A percentile compares a stretch with the other conserved stretches of the same genome.
phyloP scores from a whole-genome alignment of 2,888 invertebrate species.

The Sphinx pinastri region DNA sequence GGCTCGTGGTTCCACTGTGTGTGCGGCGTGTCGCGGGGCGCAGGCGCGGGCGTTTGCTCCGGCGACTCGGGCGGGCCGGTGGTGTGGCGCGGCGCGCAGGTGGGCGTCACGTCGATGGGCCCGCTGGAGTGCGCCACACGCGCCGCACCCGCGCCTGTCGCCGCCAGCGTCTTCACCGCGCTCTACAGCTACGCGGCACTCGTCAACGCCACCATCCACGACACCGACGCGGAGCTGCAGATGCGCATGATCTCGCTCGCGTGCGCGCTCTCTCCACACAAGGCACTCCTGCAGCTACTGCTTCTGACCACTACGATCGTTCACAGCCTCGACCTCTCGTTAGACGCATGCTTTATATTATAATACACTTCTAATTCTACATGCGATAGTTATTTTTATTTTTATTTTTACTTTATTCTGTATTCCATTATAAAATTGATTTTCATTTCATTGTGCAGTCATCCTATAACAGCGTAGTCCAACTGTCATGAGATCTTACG shows the following conservation, averaged over 20 bases:
- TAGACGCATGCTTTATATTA: too few species aligned
- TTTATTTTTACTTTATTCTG: neutral
- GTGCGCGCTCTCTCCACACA: constrained; percentile 22
- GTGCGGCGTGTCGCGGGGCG: constrained; percentile 46
- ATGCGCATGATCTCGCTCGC: constrained; percentile 43
- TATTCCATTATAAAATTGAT: too few species aligned
- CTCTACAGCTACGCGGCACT: constrained; percentile 60
- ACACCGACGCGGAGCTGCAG: constrained; percentile 51
- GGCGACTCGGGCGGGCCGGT: constrained; percentile 76
- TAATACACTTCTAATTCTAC: too few species aligned
- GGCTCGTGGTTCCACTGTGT: constrained; percentile 58
- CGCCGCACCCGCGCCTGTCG: constrained; percentile 38
- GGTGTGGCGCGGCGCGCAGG: constrained; percentile 53
- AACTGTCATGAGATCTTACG: too few species aligned
- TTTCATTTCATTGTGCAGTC: too few species aligned
- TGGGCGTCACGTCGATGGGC: constrained; percentile 71
- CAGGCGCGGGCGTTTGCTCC: constrained; percentile 61
- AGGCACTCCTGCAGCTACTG: constrained; percentile 3
- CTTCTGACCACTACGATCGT: neutral
- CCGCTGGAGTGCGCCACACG: constrained; percentile 56
- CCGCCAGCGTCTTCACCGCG: constrained; percentile 69
- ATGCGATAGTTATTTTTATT: neutral
- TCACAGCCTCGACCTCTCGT: neutral
- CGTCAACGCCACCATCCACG: constrained; percentile 61
- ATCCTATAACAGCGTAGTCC: too few species aligned